Percentiles rank a stretch among this genome's conserved stretches.
Evolutionary conservation across 2,888 invertebrate species (phyloP).

Genomic region (Rhyacophila evoluta): DNA sequence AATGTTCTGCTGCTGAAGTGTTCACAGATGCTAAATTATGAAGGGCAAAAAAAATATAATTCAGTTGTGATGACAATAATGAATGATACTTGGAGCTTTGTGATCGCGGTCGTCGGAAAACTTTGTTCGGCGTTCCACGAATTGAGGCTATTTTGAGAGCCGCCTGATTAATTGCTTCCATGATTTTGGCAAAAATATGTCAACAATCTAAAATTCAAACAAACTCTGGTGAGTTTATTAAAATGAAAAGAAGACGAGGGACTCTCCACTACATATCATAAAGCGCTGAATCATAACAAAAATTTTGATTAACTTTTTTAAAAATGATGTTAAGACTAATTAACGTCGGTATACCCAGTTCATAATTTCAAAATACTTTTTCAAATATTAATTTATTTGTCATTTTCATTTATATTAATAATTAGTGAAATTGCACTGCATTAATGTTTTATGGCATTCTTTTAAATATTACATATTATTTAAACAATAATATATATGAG

Average conservation of each 20-base stretch:
- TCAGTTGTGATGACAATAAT: conserved; percentile 20
- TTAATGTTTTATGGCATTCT: no score
- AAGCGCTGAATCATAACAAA: background rate
- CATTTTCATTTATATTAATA: no score
- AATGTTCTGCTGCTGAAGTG: background rate
- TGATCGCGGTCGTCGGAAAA: background rate
- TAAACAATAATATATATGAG: no score
- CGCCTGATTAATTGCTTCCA: background rate
- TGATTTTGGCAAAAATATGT: background rate
- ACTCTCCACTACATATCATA: background rate
- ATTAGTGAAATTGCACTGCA: no score
- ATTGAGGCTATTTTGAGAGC: background rate
- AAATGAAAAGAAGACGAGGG: background rate
- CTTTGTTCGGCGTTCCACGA: background rate
- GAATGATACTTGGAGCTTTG: conserved; percentile 9
- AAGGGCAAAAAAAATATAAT: background rate
- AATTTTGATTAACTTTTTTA: background rate
- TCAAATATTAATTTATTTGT: no score
- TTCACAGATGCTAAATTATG: background rate
- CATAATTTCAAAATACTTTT: no score
- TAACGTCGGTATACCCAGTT: no score
- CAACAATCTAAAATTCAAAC: background rate
- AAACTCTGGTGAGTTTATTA: background rate
- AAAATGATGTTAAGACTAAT: no score
- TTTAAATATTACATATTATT: no score